These are phyloP conservation scores for Cryptomyrus ogoouensis DNA, from an alignment of 2,113 vertebrate species.

Conservation along the genomic window DNA sequence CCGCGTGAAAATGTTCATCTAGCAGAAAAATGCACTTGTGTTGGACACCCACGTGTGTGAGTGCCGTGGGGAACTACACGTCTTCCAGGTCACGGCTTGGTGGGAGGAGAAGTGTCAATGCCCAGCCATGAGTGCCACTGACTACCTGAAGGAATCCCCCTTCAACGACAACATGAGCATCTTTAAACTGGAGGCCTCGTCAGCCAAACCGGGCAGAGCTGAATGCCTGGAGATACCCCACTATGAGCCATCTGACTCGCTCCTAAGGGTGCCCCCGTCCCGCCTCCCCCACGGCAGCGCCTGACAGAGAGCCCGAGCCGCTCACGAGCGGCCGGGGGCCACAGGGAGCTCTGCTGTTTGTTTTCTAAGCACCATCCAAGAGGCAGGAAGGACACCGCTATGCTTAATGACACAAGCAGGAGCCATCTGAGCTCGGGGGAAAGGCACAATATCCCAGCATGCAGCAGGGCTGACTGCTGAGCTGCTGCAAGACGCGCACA, in stretches of 20 bases:
- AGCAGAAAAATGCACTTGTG: background rate
- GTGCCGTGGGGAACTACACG: background rate
- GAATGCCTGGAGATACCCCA: background rate
- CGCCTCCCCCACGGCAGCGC: background rate
- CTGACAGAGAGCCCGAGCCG: background rate
- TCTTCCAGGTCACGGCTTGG: background rate
- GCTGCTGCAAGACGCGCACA: background rate
- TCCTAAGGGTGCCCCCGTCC: background rate
- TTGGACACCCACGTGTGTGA: background rate
- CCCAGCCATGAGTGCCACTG: background rate
- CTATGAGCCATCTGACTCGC: background rate
- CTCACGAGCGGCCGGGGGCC: background rate
- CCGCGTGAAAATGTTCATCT: background rate
- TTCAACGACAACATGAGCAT: background rate
- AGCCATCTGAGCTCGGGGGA: background rate
- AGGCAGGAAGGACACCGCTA: background rate
- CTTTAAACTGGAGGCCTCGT: background rate
- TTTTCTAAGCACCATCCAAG: background rate
- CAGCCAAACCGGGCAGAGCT: background rate
- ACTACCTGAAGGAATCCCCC: background rate
- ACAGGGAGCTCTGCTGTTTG: background rate
- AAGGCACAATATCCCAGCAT: background rate
- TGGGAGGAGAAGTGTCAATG: background rate
- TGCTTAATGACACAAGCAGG: slow-evolving; percentile 11
- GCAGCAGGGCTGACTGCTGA: background rate